These are phyloP conservation scores for Eucriotettix oculatus DNA, from an alignment of 2,888 invertebrate genomes.

Conservation along the genomic window DNA sequence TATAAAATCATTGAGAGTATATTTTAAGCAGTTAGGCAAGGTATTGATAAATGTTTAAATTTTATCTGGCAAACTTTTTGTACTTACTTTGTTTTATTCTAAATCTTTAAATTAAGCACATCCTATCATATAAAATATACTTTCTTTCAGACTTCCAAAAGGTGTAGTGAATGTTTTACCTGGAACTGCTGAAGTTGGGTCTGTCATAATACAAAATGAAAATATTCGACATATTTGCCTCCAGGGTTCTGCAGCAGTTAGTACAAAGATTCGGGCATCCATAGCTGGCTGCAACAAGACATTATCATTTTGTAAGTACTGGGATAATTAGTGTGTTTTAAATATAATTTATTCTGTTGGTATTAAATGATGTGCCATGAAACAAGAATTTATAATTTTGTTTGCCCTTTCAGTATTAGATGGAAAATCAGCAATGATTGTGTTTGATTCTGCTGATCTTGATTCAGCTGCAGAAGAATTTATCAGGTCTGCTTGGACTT, in stretches of 20 bases:
- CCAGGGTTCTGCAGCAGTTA: no score
- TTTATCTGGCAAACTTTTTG: no score
- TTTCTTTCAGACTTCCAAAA: constrained; percentile 21
- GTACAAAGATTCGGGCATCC: no score
- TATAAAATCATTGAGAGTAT: no score
- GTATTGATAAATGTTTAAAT: no score
- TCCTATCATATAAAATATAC: background rate
- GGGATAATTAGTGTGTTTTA: background rate
- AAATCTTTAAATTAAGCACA: no score
- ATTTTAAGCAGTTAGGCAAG: no score
- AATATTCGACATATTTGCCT: no score
- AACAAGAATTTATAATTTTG: constrained; percentile 21
- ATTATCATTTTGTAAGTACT: background rate
- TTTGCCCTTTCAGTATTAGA: constrained; percentile 21
- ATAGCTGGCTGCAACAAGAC: background rate
- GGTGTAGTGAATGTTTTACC: constrained; percentile 29
- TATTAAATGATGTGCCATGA: background rate
- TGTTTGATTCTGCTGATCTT: constrained; percentile 36
- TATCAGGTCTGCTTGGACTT: constrained; percentile 33
- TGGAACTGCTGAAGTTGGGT: constrained; percentile 21
- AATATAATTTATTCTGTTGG: background rate
- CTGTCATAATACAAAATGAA: no score
- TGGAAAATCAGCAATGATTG: constrained; percentile 29
- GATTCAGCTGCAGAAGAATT: constrained; percentile 35
- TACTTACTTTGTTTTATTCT: no score